Percentiles rank a stretch among this genome's conserved stretches.
phyloP scores from a whole-genome alignment of 1,140 invertebrate genomes.

The Whitmania pigra region DNA sequence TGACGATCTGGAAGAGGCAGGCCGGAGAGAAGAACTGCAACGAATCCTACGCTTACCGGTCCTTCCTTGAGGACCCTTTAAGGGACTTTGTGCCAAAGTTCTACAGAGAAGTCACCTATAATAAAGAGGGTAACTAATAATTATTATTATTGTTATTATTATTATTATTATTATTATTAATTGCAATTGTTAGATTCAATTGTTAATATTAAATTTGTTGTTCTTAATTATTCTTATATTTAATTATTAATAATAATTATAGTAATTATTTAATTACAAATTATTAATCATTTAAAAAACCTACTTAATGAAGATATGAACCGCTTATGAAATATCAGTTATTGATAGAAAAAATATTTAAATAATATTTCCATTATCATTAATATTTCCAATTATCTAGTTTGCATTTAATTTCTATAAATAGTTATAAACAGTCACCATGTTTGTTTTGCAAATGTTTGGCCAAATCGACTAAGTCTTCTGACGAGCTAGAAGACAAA shows the following conservation, averaged over 20 bases:
- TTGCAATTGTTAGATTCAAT: not conserved
- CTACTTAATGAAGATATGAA: too few relatives aligned
- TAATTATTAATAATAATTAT: not conserved
- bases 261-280: not conserved
- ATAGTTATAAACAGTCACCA: too few relatives aligned
- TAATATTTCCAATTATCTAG: too few relatives aligned
- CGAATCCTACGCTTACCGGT: conserved; percentile 61
- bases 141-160: not conserved
- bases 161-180: not conserved
- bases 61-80: conserved; percentile 61
- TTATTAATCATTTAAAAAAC: not conserved
- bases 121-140: conserved; percentile 53
- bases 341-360: too few relatives aligned
- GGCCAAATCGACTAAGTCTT: too few relatives aligned
- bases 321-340: too few relatives aligned
- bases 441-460: too few relatives aligned
- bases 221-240: not conserved
- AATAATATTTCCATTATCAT: too few relatives aligned
- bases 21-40: conserved; percentile 45
- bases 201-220: not conserved
- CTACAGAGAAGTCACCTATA: conserved; percentile 70
- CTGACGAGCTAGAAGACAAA: too few relatives aligned
- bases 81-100: conserved; percentile 69
- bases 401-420: too few relatives aligned
- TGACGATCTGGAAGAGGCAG: conserved; percentile 82